A percentile compares a stretch with the other conserved stretches of the same genome.
Evolutionary conservation across 2,113 vertebrate species (phyloP).

Genomic region (Anser brachyrhynchus): DNA sequence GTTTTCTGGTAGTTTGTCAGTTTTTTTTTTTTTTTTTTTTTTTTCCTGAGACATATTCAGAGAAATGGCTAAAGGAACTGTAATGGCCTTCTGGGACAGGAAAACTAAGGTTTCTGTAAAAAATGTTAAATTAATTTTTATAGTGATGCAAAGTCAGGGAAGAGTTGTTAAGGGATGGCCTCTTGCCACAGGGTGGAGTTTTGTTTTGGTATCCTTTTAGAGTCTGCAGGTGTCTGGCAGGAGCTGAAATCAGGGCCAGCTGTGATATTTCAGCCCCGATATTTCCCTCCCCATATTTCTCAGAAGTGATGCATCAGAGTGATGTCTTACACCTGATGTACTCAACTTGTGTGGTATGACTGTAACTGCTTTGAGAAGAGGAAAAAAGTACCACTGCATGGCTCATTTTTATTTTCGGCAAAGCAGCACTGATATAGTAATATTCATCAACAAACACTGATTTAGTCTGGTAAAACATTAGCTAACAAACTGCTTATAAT

Average conservation of each 20-base stretch:
- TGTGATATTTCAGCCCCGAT: slow-evolving; percentile 81
- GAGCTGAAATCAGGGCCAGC: slow-evolving; percentile 78
- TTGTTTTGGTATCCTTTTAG: slow-evolving; percentile 86
- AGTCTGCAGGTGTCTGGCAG: slow-evolving; percentile 86
- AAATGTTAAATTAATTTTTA: slow-evolving; percentile 81
- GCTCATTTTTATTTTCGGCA: slow-evolving; percentile 24
- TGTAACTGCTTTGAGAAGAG: background rate
- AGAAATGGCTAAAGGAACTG: slow-evolving; percentile 69
- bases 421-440: background rate
- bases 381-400: background rate
- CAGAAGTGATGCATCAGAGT: slow-evolving; percentile 79
- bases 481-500: background rate
- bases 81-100: slow-evolving; percentile 76
- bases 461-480: background rate
- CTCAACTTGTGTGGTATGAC: slow-evolving; percentile 82
- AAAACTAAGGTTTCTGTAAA: slow-evolving; percentile 78
- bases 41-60: slow-evolving; percentile 66
- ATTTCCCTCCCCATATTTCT: slow-evolving; percentile 81
- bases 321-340: slow-evolving; percentile 82
- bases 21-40: slow-evolving; percentile 52
- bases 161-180: slow-evolving; percentile 79
- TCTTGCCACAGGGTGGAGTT: slow-evolving; percentile 81
- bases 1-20: background rate
- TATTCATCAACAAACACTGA: background rate
- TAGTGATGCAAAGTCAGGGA: slow-evolving; percentile 78